Evolutionary conservation across 2,113 vertebrate species (phyloP), one percentile per base, ranked within the genome.

Genomic region (Tylochromis polylepis): DNA sequence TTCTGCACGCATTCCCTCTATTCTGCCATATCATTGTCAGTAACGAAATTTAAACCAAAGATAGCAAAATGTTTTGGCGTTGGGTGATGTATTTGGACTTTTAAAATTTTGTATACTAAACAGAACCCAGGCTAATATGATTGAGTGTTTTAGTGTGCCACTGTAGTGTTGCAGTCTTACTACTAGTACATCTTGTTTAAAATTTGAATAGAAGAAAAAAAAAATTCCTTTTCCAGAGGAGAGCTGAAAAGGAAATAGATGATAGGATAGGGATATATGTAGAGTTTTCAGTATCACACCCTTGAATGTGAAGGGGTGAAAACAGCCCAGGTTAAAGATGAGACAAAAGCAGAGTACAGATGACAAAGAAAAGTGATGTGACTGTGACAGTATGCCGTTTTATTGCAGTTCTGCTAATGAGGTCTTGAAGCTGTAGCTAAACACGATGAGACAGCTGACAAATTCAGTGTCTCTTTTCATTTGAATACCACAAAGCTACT

Each of bases 361-460:
- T 43, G 34, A 83, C 51, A 31, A 43, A 65, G 36, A 27, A 58
- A n/a, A 34, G 53, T 38, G 15, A 81, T 85, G 46, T 18, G 49
- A 84, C 24, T 79, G 31, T 82, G 70, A 67, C 65, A 36, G 75
- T 53, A 34, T 85, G 58, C 55, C 86, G 79, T 62, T 62, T 86
- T n/a, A 55, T 65, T 79, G 86, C 77, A 67, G 70, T 86, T 72
- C 88, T 84, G 85, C 84, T 91, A 91, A 94, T 78, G 12, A 87
- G 56, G 65, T 67, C 59, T 89, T 27, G 18, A 90, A 75, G 81
- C 34, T 14, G 6, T 3, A 86, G 38, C 84, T 85, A 87, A 91
- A 93, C 84, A 83, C 83, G 27, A 87, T 84, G 57, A 89, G 81
- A 82, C 79, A 43, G 60, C 80, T 58, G 56, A 60, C 59, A 82